Evolutionary conservation across 2,113 vertebrate genomes (phyloP), one percentile per base, ranked within the genome.

Genomic region (Melanotaenia duboulayi): DNA sequence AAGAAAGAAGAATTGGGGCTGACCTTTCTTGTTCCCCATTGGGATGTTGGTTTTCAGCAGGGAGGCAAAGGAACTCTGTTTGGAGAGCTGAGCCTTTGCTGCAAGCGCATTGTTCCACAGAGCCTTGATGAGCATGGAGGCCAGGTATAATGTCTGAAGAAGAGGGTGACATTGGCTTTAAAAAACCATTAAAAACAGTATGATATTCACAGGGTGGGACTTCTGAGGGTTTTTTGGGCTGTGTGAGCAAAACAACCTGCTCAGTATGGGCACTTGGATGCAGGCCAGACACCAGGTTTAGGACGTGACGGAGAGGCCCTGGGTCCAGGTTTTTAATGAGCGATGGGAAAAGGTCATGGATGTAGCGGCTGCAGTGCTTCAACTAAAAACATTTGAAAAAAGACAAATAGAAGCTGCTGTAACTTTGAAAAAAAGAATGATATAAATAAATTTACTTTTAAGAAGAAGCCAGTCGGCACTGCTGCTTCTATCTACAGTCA

Each of bases 281-380:
- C 69, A 99, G 95, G 67, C 96, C 95, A 4, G 98, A 99, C 56
- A 99, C 98, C 63, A 99, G 93, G 93, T 97, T 97, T 75, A 99
- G 96, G 69, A 99, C 97, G 76, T 99, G 98, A 75, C 97, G 93
- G 16, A 99, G 96, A 24, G 98, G 98, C 57, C 98, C 96, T 4
- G 98, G 98, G 83, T 99, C 98, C 94, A 99, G 93, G 91, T 99
- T 99, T 90, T 99, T 99, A 87, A 99, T 99, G 74, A 99, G 94
- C 0, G 97, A 99, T 37, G 98, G 98, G 90, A 99, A 99, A 71
- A 99, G 94, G 88, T 99, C 97, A 12, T 99, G 98, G 91, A 99
- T 99, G 91, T 99, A 99, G 14, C 98, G 96, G 90, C 98, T 99
- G 86, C 98, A 99, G 82, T 99, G 98, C 85, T 99, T 99, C 80